Evolutionary conservation across 2,797 vertebrate species (phyloP), one percentile per base, ranked within the genome.

Genomic region (Gephyroberyx darwinii): DNA sequence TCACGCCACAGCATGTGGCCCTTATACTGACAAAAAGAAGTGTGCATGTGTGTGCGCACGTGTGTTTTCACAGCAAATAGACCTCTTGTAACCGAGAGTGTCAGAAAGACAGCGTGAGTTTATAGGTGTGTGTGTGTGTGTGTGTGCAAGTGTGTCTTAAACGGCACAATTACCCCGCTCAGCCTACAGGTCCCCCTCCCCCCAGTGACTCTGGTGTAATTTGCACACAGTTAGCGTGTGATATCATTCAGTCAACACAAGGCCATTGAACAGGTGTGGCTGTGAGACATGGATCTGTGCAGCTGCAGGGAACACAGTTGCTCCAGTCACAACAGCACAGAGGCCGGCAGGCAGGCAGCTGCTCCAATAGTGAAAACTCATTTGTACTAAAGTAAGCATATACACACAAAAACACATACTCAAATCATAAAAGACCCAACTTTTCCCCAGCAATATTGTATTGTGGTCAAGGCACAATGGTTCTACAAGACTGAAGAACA

Each of bases 291-390:
- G 74, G 80, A 59, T 60, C 65, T 0, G 70, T 78, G 84, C 89
- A 92, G 89, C 89, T 91, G 89, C 85, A 58, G 70, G 17, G 62
- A 47, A 30, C 69, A 86, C 87, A 89, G 84, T 84, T 73, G 84
- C 70, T 75, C 43, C 77, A 89, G 87, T 85, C 89, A 89, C 83
- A 88, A 79, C 86, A 86, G 84, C 16, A 6, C 9, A 0, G 9
- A 37, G 45, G 74, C 67, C 3, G 13, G 56, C 20, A 1, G 58
- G 70, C 89, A 89, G 86, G 70, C 89, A 89, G 86, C 88, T 86
- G 89, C 84, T 69, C 13, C 26, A 0, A 0, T 0, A 64, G 65
- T 31, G 71, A 52, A 81, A 73, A 88, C 33, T 8, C 16, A 26
- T 13, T 5, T 17, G 9, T 26, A 31, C 86, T 79, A 86, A 86